Conservation (phyloP, 2,888 invertebrate genomes). For the Nephrocerus scutellatus region DNA sequence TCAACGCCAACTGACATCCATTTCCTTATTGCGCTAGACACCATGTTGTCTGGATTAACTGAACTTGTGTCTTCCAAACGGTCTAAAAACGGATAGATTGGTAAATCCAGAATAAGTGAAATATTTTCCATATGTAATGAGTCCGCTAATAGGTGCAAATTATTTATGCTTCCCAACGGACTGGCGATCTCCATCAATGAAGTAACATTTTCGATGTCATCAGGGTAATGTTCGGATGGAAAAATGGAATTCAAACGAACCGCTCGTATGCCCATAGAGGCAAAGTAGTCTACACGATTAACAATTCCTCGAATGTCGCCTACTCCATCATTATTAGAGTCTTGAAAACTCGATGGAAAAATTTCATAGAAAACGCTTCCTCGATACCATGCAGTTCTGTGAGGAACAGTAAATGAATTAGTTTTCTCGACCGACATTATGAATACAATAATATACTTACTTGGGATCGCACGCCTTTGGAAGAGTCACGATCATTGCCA, state of each 20-base stretch:
- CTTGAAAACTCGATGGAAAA: conserved; percentile 78
- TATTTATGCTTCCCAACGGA: conserved; percentile 61
- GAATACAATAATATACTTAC: too few species aligned
- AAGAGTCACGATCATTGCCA: conserved; percentile 65
- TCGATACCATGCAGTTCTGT: conserved; percentile 69
- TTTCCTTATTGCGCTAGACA: conserved; percentile 56
- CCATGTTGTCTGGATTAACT: too few species aligned
- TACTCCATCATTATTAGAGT: conserved; percentile 68
- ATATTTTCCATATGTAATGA: conserved; percentile 64
- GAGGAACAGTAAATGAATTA: too few species aligned
- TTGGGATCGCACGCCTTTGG: conserved; percentile 63
- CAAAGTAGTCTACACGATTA: conserved; percentile 62
- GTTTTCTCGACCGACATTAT: too few species aligned
- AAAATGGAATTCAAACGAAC: conserved; percentile 79
- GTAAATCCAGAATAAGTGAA: conserved; percentile 71
- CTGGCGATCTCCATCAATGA: conserved; percentile 60
- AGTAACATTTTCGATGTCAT: conserved; percentile 63
- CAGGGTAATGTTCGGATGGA: conserved; percentile 63
- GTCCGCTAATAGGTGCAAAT: conserved; percentile 59
- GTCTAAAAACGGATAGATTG: conserved; percentile 53
- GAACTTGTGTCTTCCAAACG: conserved; percentile 36
- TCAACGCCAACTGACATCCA: conserved; percentile 76
- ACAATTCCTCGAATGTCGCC: conserved; percentile 77
- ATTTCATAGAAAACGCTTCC: conserved; percentile 78
- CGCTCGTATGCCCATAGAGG: conserved; percentile 61